Evolutionary conservation across 2,113 vertebrate species (phyloP).

Genomic region (Pelusios castaneus): DNA sequence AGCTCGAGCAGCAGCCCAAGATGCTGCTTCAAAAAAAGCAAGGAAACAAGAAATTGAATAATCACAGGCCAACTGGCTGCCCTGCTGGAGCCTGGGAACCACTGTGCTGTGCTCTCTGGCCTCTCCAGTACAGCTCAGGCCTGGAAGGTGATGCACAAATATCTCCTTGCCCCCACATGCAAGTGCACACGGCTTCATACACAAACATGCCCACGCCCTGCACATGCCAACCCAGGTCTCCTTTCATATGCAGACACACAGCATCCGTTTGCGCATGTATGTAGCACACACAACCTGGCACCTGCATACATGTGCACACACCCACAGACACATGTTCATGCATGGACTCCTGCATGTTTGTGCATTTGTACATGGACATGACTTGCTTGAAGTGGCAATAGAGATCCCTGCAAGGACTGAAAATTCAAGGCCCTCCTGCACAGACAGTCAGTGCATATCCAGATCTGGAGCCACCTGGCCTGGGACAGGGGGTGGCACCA

Average conservation of each 20-base stretch:
- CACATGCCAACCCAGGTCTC: background rate
- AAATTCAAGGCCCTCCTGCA: background rate
- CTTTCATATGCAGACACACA: background rate
- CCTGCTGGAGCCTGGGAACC: too few relatives aligned
- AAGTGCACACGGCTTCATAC: background rate
- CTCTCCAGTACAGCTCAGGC: background rate
- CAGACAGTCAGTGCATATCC: background rate
- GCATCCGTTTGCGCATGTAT: background rate
- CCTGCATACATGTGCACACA: background rate
- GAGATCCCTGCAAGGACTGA: background rate
- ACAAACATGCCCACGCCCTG: background rate
- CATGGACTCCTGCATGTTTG: background rate
- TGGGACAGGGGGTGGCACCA: background rate
- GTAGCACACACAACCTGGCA: background rate
- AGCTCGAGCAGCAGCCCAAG: too few relatives aligned
- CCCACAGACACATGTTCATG: background rate
- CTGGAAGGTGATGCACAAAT: background rate
- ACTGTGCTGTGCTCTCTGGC: too few relatives aligned
- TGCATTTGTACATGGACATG: background rate
- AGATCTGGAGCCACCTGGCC: background rate
- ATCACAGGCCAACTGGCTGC: too few relatives aligned
- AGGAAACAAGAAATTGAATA: too few relatives aligned
- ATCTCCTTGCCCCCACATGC: background rate
- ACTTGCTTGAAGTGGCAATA: background rate
- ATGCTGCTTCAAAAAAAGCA: too few relatives aligned